Evolutionary conservation across 1,140 invertebrate species (phyloP).

Genomic region (Drosophila erecta): DNA sequence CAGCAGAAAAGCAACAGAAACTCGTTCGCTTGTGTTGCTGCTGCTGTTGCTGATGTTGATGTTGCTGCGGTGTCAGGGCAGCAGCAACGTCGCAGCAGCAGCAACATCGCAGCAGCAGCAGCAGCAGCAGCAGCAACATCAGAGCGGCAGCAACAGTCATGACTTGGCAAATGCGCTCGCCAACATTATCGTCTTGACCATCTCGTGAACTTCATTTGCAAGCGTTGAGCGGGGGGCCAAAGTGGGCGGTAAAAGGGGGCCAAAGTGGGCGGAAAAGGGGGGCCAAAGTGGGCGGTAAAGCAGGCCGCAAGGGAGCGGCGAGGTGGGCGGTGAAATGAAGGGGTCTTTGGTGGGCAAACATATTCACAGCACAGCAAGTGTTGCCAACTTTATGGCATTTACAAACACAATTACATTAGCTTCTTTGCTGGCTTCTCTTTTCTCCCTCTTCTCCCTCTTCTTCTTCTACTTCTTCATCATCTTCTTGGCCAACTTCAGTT

Average conservation of each 20-base stretch:
- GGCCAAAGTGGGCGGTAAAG: background rate
- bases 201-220: slow-evolving; percentile 83
- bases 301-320: background rate
- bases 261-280: background rate
- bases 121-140: slow-evolving; percentile 23
- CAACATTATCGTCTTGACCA: slow-evolving; percentile 82
- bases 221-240: slow-evolving; percentile 36
- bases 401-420: slow-evolving; percentile 82
- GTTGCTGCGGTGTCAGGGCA: slow-evolving; percentile 62
- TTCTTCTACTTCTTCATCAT: slow-evolving; percentile 4
- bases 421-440: slow-evolving; percentile 46
- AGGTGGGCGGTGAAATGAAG: slow-evolving; percentile 12
- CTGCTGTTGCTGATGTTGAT: slow-evolving; percentile 48
- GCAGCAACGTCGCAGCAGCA: slow-evolving; percentile 40
- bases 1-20: slow-evolving; percentile 44
- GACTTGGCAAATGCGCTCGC: slow-evolving; percentile 80
- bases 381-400: slow-evolving; percentile 83
- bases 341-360: slow-evolving; percentile 47
- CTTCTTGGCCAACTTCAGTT: background rate
- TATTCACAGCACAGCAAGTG: slow-evolving; percentile 74
- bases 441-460: slow-evolving; percentile 1
- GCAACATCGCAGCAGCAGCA: slow-evolving; percentile 16
- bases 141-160: slow-evolving; percentile 40
- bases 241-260: background rate
- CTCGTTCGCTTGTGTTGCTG: slow-evolving; percentile 49